Base-by-base conservation (phyloP, 2,113 vertebrate genomes). In the Gulo gulo region DNA sequence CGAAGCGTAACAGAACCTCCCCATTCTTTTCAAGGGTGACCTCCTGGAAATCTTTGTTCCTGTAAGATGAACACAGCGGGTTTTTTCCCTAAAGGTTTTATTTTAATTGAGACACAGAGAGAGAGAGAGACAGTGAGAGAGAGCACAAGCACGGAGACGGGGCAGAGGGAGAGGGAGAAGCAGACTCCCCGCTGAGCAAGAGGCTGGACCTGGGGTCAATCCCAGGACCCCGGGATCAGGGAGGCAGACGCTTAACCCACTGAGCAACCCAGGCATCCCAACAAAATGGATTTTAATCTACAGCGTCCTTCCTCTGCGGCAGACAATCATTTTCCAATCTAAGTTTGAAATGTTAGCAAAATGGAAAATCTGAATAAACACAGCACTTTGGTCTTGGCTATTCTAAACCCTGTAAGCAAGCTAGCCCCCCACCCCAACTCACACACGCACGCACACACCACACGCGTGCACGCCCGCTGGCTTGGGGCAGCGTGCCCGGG, bases 31-130 rank as follows among this genome's bases (percentile, higher is more conserved):
- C 99, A 29, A 99, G 99, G 39, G 98, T 99, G 59, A 99, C 99
- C 97, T 99, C 99, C 91, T 99, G 99, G 95, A 99, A 99, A 97
- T 99, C 99, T n/a, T 99, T 99, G 98, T 99, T 99, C 98, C 99
- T 99, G 57, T 3, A 91, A 97, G 80, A 86, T 0, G 63, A 69
- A 92, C 59, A 84, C 92, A 39, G n/a, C n/a, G 79, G 59, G 24
- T 10, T 20, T 39, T 10, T 55, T 15, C 7, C 26, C 26, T 63
- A 0, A 26, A 63, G 61, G 26, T 13, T 63, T 63, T 34, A 67
- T 31, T 63, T 63, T 31, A 63, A 63, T 31, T 63, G 61, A 63
- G 61, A 63, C 61, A 63, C 4, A 63, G 26, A 63, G 11, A 63
- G 59, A 59, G 57, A 63, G 55, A 57, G 21, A 59, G 21, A 24